A percentile compares a stretch with the other conserved stretches of the same genome.
Conservation (phyloP, 2,797 vertebrate species). For the Paramormyrops hopkinsi region DNA sequence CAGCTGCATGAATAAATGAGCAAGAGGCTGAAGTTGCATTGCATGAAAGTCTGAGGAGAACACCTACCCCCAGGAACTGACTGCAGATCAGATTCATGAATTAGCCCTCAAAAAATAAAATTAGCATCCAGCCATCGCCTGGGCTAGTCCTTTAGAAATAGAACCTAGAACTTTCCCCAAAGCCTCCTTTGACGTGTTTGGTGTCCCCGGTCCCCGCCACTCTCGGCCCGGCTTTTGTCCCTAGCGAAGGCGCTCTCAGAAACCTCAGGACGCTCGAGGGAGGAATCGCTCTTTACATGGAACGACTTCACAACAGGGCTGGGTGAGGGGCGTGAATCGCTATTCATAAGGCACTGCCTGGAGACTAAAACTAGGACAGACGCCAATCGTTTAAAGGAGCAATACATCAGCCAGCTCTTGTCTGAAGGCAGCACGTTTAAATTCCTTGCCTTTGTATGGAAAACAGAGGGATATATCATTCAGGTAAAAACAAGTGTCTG, state of each 20-base stretch:
- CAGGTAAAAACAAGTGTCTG: background rate
- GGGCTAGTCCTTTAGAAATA: background rate
- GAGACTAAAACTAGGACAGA: background rate
- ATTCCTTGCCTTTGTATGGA: background rate
- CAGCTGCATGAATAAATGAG: background rate
- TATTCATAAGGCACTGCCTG: background rate
- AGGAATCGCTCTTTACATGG: conserved; percentile 6
- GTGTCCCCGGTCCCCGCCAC: background rate
- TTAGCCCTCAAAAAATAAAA: background rate
- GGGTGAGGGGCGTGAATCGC: background rate
- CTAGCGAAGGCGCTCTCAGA: background rate
- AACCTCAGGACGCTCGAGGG: background rate
- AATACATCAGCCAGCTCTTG: background rate
- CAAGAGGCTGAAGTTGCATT: background rate
- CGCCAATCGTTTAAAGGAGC: background rate
- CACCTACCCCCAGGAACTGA: background rate
- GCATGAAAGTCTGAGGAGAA: background rate
- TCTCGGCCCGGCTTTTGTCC: background rate
- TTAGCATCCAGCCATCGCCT: background rate
- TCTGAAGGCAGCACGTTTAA: background rate
- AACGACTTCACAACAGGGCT: background rate
- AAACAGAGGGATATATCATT: conserved; percentile 1
- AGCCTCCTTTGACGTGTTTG: background rate
- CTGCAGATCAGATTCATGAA: background rate
- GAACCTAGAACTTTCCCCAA: background rate